Evolutionary conservation across 1,140 invertebrate genomes (phyloP).

Genomic region (Sminthurinus signatus): DNA sequence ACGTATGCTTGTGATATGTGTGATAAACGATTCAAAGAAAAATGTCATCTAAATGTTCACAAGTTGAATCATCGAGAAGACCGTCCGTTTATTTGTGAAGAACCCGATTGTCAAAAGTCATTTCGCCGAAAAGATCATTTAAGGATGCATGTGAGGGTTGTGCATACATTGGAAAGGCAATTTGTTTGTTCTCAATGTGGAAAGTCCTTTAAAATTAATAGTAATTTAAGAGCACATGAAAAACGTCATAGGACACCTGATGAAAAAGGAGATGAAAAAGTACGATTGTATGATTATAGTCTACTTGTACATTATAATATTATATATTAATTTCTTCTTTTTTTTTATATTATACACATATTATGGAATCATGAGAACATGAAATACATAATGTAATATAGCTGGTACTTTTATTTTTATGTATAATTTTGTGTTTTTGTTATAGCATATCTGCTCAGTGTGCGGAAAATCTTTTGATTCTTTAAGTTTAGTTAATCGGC

Average conservation of each 20-base stretch:
- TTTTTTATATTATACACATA: too few relatives aligned
- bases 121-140: neutral
- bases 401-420: too few relatives aligned
- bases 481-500: neutral
- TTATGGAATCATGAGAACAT: too few relatives aligned
- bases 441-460: neutral
- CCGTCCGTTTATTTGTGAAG: neutral
- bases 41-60: too few relatives aligned
- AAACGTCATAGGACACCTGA: neutral
- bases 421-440: too few relatives aligned
- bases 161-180: neutral
- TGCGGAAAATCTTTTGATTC: neutral
- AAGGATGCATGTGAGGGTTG: neutral
- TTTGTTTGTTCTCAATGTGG: constrained; percentile 4
- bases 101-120: neutral
- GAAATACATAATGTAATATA: too few relatives aligned
- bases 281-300: too few relatives aligned
- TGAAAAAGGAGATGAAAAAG: too few relatives aligned
- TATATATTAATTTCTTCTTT: too few relatives aligned
- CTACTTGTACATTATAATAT: too few relatives aligned
- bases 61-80: neutral
- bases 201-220: neutral
- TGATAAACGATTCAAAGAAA: neutral
- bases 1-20: neutral
- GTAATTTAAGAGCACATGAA: neutral